Evolutionary conservation across 2,888 invertebrate species (phyloP), one percentile per base, ranked within the genome.

Genomic region (Cryptocephalus primarius): DNA sequence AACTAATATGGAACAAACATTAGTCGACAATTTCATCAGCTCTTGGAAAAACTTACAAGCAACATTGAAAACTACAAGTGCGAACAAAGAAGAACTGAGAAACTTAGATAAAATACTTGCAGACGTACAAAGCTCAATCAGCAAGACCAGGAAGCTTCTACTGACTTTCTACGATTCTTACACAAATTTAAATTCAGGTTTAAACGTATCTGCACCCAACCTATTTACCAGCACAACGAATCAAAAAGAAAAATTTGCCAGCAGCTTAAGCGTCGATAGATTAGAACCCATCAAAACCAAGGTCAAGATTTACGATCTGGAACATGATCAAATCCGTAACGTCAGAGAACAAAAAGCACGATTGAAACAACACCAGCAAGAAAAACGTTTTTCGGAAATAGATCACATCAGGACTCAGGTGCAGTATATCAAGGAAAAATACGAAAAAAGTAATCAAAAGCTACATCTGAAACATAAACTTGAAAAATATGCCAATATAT

Each of bases 371-470:
- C 13, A 34, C 11, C 13, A 13, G 9, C 31, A 42, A 32, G 48
- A 49, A 8, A 45, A 46, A 32, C 40, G 51, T 2, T 56, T 56
- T 42, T 55, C 56, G 1, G 49, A 49, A 47, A 52, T 58, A 13
- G 54, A 58, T 40, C 53, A 56, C 45, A 53, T 58, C 8, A 55
- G 54, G 45, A 46, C 50, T 39, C 55, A 58, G 45, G 56, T 58
- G 9, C 41, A 55, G 41, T 55, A 56, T 33, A 53, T 58, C 11
- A 58, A 53, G 43, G 56, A 56, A 44, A 56, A 58, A 46, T 43
- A 56, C 1, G 42, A 48, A 9, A 49, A 54, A 9, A 50, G 46
- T 33, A 42, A 50, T 33, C 49, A 58, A 39, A 53, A 53, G 9
- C 45, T 45, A 8, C 41, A 52, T 11, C 32, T 58, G 8, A 52